Percentiles rank a stretch among this genome's conserved stretches.
Evolutionary conservation across 2,113 vertebrate genomes (phyloP).

Genomic region (Podiceps cristatus): DNA sequence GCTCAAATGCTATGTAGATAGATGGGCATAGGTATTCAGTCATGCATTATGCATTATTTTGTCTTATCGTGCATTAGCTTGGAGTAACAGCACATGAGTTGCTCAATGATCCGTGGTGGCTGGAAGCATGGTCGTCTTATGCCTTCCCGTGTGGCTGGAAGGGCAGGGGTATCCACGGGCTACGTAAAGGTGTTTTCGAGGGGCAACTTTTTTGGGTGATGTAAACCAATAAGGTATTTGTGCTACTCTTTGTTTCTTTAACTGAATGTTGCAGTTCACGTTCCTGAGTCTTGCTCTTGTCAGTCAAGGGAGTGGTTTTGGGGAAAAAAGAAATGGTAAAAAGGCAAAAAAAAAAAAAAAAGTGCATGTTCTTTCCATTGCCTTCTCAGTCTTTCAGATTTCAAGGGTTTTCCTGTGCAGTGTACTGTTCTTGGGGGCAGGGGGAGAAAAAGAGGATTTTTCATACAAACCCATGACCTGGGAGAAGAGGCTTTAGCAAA

Average conservation of each 20-base stretch:
- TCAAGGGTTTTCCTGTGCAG: background rate
- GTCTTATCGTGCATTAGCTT: background rate
- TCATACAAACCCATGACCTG: background rate
- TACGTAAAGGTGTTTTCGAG: background rate
- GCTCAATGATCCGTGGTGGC: accelerated
- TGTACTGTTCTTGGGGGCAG: background rate
- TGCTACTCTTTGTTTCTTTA: background rate
- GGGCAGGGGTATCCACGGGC: accelerated
- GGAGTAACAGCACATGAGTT: background rate
- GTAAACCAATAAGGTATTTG: background rate
- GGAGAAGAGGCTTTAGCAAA: background rate
- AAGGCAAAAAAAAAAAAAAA: background rate
- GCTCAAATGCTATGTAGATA: background rate
- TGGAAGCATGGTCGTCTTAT: background rate
- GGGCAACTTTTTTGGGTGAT: background rate
- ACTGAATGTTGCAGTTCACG: background rate
- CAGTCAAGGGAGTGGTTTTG: background rate
- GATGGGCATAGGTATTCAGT: background rate
- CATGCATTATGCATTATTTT: background rate
- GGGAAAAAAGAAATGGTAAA: background rate
- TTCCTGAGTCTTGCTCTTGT: background rate
- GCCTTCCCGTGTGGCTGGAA: background rate
- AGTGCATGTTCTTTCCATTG: background rate
- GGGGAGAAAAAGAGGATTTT: background rate
- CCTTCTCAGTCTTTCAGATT: background rate